phyloP scores from a whole-genome alignment of 2,888 invertebrate species.

The Lamellibrachia satsuma region DNA sequence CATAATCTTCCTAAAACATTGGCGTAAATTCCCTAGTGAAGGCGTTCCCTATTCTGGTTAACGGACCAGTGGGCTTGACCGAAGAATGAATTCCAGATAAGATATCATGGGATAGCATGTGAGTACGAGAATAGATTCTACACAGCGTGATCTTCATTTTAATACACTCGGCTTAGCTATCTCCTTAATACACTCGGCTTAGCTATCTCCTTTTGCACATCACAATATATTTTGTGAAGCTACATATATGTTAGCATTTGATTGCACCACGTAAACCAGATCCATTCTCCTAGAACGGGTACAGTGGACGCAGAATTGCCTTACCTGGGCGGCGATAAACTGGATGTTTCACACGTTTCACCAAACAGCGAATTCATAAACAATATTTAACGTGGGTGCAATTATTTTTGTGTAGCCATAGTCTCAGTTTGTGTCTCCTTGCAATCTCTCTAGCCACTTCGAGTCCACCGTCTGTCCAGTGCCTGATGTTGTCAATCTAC shows the following conservation, averaged over 20 bases:
- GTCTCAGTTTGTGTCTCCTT: no score
- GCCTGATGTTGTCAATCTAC: no score
- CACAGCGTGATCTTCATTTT: neutral
- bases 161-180: neutral
- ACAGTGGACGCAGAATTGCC: neutral
- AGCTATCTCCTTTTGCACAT: neutral
- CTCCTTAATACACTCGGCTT: neutral
- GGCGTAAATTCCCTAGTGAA: no score
- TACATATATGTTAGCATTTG: neutral
- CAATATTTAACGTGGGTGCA: neutral
- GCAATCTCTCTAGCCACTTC: no score
- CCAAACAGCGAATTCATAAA: neutral
- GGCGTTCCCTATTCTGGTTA: no score
- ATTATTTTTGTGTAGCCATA: no score
- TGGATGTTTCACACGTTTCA: no score
- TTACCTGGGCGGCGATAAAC: no score
- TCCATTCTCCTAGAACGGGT: neutral
- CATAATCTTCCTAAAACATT: no score
- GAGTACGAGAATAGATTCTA: neutral
- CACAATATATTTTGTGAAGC: neutral
- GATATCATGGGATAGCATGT: neutral
- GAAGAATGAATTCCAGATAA: neutral
- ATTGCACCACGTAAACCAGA: no score
- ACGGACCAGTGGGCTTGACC: no score
- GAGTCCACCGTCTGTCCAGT: no score